Conservation (phyloP, 2,888 invertebrate species). For the Diloba caeruleocephala region DNA sequence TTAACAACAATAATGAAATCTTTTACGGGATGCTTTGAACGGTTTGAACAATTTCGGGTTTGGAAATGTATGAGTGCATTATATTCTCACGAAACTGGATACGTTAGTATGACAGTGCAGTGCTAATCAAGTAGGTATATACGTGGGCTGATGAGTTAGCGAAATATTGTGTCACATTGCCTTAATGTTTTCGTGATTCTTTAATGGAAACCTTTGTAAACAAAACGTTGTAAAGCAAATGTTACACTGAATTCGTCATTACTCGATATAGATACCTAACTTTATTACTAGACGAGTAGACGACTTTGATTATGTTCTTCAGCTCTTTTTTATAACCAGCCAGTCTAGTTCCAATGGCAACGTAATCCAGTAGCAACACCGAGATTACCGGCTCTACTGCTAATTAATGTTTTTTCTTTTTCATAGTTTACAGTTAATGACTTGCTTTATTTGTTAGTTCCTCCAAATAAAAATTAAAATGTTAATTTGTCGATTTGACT, state of each 20-base stretch:
- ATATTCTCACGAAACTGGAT: constrained; percentile 64
- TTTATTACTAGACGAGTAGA: too few relatives aligned
- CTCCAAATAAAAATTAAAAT: constrained; percentile 1
- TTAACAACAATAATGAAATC: constrained; percentile 53
- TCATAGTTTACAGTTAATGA: constrained; percentile 9
- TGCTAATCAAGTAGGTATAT: constrained; percentile 41
- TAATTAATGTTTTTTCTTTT: constrained; percentile 6
- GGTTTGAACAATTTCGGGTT: constrained; percentile 54
- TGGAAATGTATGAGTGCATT: constrained; percentile 46
- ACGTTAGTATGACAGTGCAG: constrained; percentile 35
- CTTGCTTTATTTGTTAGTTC: constrained; percentile 2
- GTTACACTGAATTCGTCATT: constrained; percentile 32
- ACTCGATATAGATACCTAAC: constrained; percentile 17
- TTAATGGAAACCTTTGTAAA: constrained; percentile 53
- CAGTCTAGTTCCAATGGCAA: constrained; percentile 1
- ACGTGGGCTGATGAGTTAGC: constrained; percentile 55
- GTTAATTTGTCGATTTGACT: too few relatives aligned
- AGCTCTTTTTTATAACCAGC: not conserved
- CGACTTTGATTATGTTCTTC: not conserved
- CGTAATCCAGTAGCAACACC: not conserved
- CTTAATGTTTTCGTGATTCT: constrained; percentile 48
- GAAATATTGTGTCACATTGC: constrained; percentile 50
- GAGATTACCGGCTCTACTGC: constrained; percentile 1
- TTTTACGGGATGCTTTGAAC: constrained; percentile 51
- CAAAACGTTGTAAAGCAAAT: constrained; percentile 36